These are phyloP conservation scores for Watsonalla binaria DNA, from an alignment of 2,888 invertebrate species.

Conservation along the genomic window DNA sequence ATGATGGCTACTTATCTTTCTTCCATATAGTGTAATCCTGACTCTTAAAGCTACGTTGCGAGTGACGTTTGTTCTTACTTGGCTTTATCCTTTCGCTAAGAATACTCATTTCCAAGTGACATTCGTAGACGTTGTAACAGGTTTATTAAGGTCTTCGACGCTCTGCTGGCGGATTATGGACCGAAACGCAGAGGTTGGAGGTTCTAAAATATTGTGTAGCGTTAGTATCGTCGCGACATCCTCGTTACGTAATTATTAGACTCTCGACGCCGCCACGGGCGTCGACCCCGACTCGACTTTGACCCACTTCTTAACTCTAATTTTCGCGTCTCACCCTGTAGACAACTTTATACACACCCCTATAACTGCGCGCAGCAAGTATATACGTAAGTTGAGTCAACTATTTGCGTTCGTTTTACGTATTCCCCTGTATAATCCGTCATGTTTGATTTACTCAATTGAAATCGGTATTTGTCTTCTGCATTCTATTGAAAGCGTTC, in stretches of 20 bases:
- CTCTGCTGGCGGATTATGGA: slow-evolving; percentile 20
- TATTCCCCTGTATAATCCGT: neutral
- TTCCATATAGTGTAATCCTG: slow-evolving; percentile 17
- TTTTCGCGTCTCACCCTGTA: slow-evolving; percentile 65
- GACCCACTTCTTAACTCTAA: slow-evolving; percentile 73
- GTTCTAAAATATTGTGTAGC: slow-evolving; percentile 22
- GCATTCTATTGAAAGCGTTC: neutral
- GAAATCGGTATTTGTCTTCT: neutral
- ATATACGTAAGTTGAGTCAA: slow-evolving; percentile 3
- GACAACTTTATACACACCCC: slow-evolving; percentile 47
- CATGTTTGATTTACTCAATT: slow-evolving; percentile 1
- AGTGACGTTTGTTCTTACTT: slow-evolving; percentile 27
- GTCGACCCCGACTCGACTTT: slow-evolving; percentile 70
- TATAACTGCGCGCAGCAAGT: slow-evolving; percentile 26
- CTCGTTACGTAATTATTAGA: slow-evolving; percentile 69
- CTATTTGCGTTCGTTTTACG: neutral
- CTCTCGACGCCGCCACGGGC: slow-evolving; percentile 45
- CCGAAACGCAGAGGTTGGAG: slow-evolving; percentile 21
- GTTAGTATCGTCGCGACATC: slow-evolving; percentile 44
- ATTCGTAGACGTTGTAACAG: slow-evolving; percentile 32
- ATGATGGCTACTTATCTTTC: slow-evolving; percentile 18
- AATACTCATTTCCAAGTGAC: slow-evolving; percentile 24
- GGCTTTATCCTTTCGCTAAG: slow-evolving; percentile 22
- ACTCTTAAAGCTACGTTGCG: slow-evolving; percentile 19
- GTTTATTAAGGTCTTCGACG: slow-evolving; percentile 25